phyloP scores from a whole-genome alignment of 2,113 vertebrate species.

The Catharus minimus region DNA sequence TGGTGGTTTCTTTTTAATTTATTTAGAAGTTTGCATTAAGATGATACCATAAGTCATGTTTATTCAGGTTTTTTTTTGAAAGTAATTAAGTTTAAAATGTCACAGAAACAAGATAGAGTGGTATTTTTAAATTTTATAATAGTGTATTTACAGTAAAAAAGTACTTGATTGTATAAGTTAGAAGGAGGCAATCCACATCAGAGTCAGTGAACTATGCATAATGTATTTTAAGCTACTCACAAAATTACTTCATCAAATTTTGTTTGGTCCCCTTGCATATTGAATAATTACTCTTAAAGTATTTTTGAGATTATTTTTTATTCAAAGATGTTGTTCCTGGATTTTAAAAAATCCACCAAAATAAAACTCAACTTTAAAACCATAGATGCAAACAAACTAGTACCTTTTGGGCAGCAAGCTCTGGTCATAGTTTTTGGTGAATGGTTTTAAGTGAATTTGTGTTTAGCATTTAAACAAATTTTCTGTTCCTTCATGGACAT shows the following conservation, averaged over 20 bases:
- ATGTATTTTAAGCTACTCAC: neutral
- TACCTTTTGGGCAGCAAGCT: neutral
- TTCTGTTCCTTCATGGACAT: neutral
- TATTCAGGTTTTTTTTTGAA: neutral
- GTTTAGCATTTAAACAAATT: neutral
- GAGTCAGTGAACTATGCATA: neutral
- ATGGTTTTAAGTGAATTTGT: neutral
- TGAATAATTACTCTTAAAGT: neutral
- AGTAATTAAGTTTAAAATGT: neutral
- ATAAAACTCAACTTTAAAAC: neutral
- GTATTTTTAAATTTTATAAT: fast-evolving
- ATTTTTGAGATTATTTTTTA: neutral
- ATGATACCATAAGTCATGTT: fast-evolving
- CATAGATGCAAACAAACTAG: neutral
- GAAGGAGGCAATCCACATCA: neutral
- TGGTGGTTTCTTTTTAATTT: neutral
- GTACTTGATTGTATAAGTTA: neutral
- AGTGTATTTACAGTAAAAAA: neutral
- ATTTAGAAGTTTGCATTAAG: neutral
- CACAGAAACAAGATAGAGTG: neutral
- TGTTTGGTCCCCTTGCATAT: neutral
- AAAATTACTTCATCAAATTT: neutral
- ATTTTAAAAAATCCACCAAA: neutral
- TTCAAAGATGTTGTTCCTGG: neutral
- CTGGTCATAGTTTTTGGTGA: neutral